These are phyloP conservation scores for Onychomys arenicola DNA, from an alignment of 2,797 vertebrate genomes.

Conservation along the genomic window DNA sequence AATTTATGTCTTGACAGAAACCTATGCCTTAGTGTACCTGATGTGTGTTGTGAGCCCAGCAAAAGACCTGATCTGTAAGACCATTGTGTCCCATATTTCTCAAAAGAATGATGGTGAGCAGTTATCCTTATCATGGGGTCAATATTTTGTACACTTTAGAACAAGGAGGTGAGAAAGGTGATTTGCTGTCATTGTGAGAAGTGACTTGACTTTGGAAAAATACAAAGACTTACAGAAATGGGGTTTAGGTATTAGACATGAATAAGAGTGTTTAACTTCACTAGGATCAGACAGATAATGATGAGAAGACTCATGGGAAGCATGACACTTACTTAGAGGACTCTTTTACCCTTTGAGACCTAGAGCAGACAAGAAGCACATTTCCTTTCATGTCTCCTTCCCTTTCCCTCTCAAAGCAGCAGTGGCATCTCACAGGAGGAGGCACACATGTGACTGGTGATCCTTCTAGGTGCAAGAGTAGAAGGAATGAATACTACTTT, in stretches of 20 bases:
- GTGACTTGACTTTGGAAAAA: neutral
- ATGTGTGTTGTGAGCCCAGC: too few relatives aligned
- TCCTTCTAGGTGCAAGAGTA: neutral
- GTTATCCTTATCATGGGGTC: neutral
- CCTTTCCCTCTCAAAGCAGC: neutral
- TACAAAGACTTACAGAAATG: neutral
- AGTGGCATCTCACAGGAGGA: neutral
- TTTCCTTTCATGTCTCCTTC: neutral
- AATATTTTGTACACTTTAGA: neutral
- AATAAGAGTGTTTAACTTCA: neutral
- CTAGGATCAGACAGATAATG: neutral
- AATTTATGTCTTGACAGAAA: neutral
- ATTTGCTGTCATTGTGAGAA: slow-evolving; percentile 7
- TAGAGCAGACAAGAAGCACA: neutral
- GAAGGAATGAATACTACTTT: neutral
- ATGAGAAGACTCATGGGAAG: neutral
- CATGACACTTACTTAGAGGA: neutral
- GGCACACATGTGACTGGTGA: neutral
- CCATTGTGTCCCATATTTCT: neutral
- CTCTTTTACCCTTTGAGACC: neutral
- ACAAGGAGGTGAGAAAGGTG: neutral
- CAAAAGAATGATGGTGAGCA: neutral
- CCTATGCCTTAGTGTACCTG: neutral
- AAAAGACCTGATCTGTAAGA: neutral
- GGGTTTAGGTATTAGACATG: neutral